Base-by-base conservation (phyloP, 2,888 invertebrate species). In the Drosophila testacea region DNA sequence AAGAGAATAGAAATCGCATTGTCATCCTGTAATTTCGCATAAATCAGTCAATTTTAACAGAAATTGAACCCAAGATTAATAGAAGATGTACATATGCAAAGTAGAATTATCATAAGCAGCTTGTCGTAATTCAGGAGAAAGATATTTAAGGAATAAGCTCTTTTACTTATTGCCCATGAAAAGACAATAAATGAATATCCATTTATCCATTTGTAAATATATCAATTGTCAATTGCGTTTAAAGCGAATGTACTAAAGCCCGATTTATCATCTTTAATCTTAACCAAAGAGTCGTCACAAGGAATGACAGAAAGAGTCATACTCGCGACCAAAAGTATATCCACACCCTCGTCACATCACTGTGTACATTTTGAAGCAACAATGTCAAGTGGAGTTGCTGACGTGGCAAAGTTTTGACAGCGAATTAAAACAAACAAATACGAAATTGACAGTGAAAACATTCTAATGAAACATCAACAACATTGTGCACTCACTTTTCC, bases 401-500 rank as follows among this genome's bases (percentile, higher is more conserved):
- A 13, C 38, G 13, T 48, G 38, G 27, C 55, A 70, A 70, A 77
- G 64, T 81, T 86, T 83, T 81, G 83, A 80, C 67, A 80, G 69
- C 41, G 59, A 74, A 77, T 71, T 86, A 80, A 83, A 73, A 79
- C 68, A 57, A 50, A 68, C 73, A 81, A 36, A 57, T 52, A 16
- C 52, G 51, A 41, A 76, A 65, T 55, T 64, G 48, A 56, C 82
- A 81, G 34, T 51, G 60, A 48, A 60, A 67, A 63, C 74, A 77
- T 48, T 60, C 28, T 64, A 61, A 70, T 74, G 70, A 63, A 79
- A 79, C 67, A 74, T 65, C 64, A 73, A 81, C 79, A 76, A 38
- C 46, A 55, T 32, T 63, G 51, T 47, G 51, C 48, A 56, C 34
- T 47, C 41, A 13, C 34, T 34, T 39, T 46, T n/a, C 0, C 9